Evolutionary conservation across 2,888 invertebrate genomes (phyloP).

Genomic region (Napeogenes sylphis): DNA sequence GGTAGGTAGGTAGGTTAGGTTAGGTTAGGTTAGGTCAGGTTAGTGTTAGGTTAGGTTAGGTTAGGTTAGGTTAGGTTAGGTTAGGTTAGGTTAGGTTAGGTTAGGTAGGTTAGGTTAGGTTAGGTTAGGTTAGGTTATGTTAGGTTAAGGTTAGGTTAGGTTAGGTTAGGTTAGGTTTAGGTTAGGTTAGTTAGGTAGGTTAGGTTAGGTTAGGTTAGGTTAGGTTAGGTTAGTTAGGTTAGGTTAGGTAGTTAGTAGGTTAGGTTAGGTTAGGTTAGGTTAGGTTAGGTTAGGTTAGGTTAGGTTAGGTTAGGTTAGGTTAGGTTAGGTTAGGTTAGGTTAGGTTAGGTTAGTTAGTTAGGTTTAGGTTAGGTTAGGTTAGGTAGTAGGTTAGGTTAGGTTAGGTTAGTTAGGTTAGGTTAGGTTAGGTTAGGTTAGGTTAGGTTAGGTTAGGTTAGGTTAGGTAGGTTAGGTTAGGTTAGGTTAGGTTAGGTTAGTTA

Average conservation of each 20-base stretch:
- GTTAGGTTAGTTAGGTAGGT: constrained; percentile 29
- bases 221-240: constrained; percentile 25
- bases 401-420: constrained; percentile 26
- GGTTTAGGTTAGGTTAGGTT: constrained; percentile 23
- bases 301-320: constrained; percentile 29
- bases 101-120: too few relatives aligned
- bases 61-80: constrained; percentile 33
- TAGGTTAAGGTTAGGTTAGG: too few relatives aligned
- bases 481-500: constrained; percentile 32
- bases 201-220: constrained; percentile 29
- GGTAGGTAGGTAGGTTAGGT: too few relatives aligned
- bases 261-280: constrained; percentile 28
- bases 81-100: constrained; percentile 29
- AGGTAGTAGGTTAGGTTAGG: constrained; percentile 28
- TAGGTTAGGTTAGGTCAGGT: constrained; percentile 25
- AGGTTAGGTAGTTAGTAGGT: constrained; percentile 23
- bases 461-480: constrained; percentile 29
- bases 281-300: constrained; percentile 22
- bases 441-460: constrained; percentile 31
- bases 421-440: constrained; percentile 29
- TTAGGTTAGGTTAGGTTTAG: constrained; percentile 12
- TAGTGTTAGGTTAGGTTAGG: constrained; percentile 29
- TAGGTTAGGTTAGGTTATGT: too few relatives aligned
- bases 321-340: constrained; percentile 27
- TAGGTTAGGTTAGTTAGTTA: constrained; percentile 21